Conservation (phyloP, 2,797 vertebrate species). For the Sternotherus odoratus region DNA sequence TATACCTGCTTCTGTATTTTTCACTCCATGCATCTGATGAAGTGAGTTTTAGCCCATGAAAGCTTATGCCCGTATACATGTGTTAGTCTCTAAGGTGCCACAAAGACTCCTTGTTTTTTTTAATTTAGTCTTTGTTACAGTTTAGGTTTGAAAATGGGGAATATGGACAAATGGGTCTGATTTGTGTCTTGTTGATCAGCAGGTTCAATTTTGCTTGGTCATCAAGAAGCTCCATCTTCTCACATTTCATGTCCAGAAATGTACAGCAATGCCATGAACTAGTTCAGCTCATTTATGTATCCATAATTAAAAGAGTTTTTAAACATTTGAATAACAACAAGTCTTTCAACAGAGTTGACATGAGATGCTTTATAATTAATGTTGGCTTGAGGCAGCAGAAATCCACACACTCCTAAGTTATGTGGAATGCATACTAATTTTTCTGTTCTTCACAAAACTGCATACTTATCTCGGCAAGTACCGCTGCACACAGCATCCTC, state of each 20-base stretch:
- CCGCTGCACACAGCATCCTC: not conserved
- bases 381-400: conserved; percentile 51
- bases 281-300: conserved; percentile 33
- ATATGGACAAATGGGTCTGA: not conserved
- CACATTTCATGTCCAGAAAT: not conserved
- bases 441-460: conserved; percentile 14
- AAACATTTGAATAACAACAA: conserved; percentile 52
- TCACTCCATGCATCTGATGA: too few species aligned
- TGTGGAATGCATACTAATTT: conserved; percentile 33
- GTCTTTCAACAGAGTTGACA: conserved; percentile 54
- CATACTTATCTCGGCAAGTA: conserved; percentile 1
- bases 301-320: not conserved
- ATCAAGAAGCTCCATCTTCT: not conserved
- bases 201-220: not conserved
- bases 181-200: not conserved
- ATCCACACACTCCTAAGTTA: not conserved
- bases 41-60: too few species aligned
- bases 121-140: not conserved
- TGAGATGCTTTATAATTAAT: conserved; percentile 45
- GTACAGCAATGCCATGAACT: not conserved
- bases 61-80: too few species aligned
- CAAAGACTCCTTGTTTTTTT: too few species aligned
- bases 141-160: not conserved
- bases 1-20: too few species aligned
- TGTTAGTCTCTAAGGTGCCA: too few species aligned